Evolutionary conservation across 2,113 vertebrate genomes (phyloP).

Genomic region (Planiliza haematocheilus): DNA sequence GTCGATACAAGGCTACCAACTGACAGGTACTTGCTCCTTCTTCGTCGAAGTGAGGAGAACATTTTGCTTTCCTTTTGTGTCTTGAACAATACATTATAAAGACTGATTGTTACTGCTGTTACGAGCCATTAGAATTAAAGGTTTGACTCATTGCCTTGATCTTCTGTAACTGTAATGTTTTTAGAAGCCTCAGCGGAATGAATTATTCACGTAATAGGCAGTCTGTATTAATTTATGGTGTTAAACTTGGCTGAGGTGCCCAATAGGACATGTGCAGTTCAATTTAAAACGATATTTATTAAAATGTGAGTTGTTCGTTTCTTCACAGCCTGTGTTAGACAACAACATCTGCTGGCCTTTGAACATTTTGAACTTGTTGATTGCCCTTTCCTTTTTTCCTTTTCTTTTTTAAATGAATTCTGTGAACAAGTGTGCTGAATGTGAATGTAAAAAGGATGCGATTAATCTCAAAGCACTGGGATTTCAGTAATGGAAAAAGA

Average conservation of each 20-base stretch:
- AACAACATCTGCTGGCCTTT: not conserved
- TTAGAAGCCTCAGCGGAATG: conserved; percentile 16
- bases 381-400: not conserved
- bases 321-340: conserved; percentile 25
- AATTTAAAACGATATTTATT: conserved; percentile 58
- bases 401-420: not conserved
- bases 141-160: conserved; percentile 36
- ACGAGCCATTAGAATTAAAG: conserved; percentile 48
- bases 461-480: not conserved
- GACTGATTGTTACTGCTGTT: conserved; percentile 35
- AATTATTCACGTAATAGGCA: conserved; percentile 53
- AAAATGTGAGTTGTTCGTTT: conserved; percentile 38
- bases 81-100: conserved; percentile 2
- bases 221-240: conserved; percentile 53
- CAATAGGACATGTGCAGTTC: conserved; percentile 35
- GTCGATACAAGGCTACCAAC: not conserved
- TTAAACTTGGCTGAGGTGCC: conserved; percentile 35
- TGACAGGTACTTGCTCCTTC: conserved; percentile 1
- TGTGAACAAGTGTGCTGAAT: not conserved
- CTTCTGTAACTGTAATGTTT: conserved; percentile 31
- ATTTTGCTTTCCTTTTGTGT: conserved; percentile 26
- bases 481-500: conserved; percentile 12
- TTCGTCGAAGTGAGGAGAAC: conserved; percentile 10
- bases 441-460: conserved; percentile 7
- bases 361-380: conserved; percentile 14